Evolutionary conservation across 1,140 invertebrate genomes (phyloP), one percentile per base, ranked within the genome.

Genomic region (Sarcophaga bullata): DNA sequence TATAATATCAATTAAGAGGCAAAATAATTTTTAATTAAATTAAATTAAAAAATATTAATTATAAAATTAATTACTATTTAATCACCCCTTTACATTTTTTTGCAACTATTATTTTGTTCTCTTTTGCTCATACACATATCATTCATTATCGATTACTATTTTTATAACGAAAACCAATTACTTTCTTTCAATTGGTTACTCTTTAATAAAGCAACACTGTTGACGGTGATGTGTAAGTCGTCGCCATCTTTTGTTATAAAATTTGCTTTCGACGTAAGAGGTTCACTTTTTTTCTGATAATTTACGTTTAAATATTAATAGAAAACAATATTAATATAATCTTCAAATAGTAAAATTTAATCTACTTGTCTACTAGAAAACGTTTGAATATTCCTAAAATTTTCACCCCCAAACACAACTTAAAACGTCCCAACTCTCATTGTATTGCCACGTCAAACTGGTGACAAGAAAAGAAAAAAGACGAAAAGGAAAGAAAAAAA

Each of bases 241-340:
- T 78, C 75, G 75, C 75, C 75, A 78, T 78, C 75, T 78, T 78
- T 78, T 78, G 75, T 78, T 78, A 78, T 37, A 50, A 76, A 76
- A 50, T 78, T 78, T 78, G 75, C 75, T 50, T 47, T 76, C 73
- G 73, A 17, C 73, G 49, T 19, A 78, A n/a, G n/a, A 78, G 50
- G 17, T 78, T 49, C 50, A 78, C 75, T 78, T 78, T 78, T 73
- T 78, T 78, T 78, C n/a, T 78, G 75, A 78, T 78, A 78, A 78
- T n/a, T 78, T 78, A 78, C 75, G 75, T 49, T n/a, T 78, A 50
- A 52, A 78, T 19, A 78, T n/a, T 50, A 10, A 5, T 19, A 78
- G 49, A n/a, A n/a, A 50, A 50, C 75, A 78, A 52, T 25, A 50
- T n/a, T 17, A 48, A 78, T 50, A n/a, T 52, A 50, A 78, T 50